A percentile compares a stretch with the other conserved stretches of the same genome.
Evolutionary conservation across 2,888 invertebrate genomes (phyloP).

Genomic region (Morpho helenor): DNA sequence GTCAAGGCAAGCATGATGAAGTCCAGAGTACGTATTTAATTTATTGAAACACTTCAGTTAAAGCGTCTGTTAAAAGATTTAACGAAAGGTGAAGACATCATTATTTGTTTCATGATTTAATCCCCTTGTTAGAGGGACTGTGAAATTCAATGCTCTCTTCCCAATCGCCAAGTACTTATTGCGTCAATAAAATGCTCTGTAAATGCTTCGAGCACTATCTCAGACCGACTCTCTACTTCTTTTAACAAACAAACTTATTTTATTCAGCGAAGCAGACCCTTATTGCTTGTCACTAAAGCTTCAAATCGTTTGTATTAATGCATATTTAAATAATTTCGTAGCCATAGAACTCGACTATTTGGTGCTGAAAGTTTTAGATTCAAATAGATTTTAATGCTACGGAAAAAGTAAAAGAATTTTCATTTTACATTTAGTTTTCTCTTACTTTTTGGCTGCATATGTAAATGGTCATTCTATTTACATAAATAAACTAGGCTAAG

Average conservation of each 20-base stretch:
- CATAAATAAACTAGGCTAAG: too few relatives aligned
- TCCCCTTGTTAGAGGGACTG: conserved; percentile 19
- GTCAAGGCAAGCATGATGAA: too few relatives aligned
- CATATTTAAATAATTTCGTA: conserved; percentile 30
- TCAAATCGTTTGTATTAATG: conserved; percentile 22
- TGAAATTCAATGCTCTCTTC: conserved; percentile 26
- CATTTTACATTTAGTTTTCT: too few relatives aligned
- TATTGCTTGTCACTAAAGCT: conserved; percentile 15
- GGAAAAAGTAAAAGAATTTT: conserved; percentile 8
- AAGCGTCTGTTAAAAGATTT: conserved; percentile 1
- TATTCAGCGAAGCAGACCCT: conserved; percentile 1
- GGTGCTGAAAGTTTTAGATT: conserved; percentile 37
- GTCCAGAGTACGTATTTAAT: background rate
- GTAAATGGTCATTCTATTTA: too few relatives aligned
- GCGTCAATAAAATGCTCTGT: conserved; percentile 62
- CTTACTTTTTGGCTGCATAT: too few relatives aligned
- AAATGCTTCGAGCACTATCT: conserved; percentile 49
- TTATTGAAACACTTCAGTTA: background rate
- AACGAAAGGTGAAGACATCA: conserved; percentile 4
- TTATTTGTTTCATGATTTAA: conserved; percentile 20
- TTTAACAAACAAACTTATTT: conserved; percentile 11
- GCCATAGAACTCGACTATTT: conserved; percentile 28
- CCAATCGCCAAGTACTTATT: conserved; percentile 53
- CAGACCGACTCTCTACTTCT: conserved; percentile 40
- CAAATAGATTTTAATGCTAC: conserved; percentile 43